Evolutionary conservation across 2,888 invertebrate genomes (phyloP), one percentile per base, ranked within the genome.

Genomic region (Apamea epomidion): DNA sequence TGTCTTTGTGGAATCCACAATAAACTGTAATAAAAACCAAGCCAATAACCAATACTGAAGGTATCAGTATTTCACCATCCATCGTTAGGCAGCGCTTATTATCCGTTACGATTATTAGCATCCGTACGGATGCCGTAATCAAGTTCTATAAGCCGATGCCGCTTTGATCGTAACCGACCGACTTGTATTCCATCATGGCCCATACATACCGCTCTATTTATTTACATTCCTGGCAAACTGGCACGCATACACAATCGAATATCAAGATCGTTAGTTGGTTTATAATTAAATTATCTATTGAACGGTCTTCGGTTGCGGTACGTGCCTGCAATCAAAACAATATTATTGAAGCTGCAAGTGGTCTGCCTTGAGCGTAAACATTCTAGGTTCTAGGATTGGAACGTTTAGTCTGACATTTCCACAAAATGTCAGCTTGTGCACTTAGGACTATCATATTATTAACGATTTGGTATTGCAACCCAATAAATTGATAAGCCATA

Each of bases 341-440:
- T 87, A 89, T 90, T 88, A 83, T 83, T 83, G 83, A 87, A 89
- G 84, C 90, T 90, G 82, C 88, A 90, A 90, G 91, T 87, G 76
- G 91, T 84, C 89, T 87, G 87, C 94, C 94, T 94, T 93, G 91
- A 90, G 76, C 73, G 71, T 78, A 91, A 90, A 92, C 92, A 90
- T 91, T 92, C 90, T 90, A 88, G 79, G 85, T 91, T 92, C 90
- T 90, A 88, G 79, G 85, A 89, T 89, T 89, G 87, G 87, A 90
- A 81, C 85, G 84, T 89, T 89, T 89, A 87, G 80, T 81, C 74
- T 90, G 89, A 88, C 91, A 91, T 93, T 91, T 90, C 87, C 83
- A 82, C 88, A 74, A 91, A 93, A 92, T 92, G 93, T 91, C 92
- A 92, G 85, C 72, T 73, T 73, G 62, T 75, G 74, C 72, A 80